Percentiles rank a stretch among this genome's conserved stretches.
These are phyloP conservation scores for Bos javanicus DNA, from an alignment of 2,113 vertebrate species.

Conservation along the genomic window DNA sequence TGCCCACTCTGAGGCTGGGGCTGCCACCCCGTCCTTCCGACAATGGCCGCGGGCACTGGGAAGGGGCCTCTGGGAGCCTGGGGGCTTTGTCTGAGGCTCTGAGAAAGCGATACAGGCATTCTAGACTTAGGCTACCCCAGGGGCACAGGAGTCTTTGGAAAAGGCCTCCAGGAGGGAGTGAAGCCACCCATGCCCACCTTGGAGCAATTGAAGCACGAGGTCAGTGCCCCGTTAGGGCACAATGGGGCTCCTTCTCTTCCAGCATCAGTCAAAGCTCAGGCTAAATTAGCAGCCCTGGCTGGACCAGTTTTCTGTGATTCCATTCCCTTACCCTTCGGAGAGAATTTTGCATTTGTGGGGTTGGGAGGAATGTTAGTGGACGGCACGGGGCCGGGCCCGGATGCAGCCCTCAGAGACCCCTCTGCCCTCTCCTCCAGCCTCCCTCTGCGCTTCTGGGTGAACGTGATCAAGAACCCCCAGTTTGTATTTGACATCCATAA, in stretches of 20 bases:
- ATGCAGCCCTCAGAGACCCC: fast-evolving
- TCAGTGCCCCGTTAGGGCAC: background rate
- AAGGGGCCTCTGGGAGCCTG: background rate
- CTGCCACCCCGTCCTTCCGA: background rate
- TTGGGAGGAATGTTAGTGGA: too few species aligned
- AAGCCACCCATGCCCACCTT: background rate
- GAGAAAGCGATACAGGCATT: constrained; percentile 7
- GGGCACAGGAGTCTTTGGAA: background rate
- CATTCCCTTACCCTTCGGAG: background rate
- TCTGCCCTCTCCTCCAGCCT: constrained; percentile 82
- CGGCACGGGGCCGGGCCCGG: fast-evolving
- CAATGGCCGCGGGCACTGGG: background rate
- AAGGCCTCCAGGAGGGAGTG: background rate
- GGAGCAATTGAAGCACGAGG: background rate
- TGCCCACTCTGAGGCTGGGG: background rate
- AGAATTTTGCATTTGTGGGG: too few species aligned
- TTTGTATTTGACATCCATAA: constrained; percentile 99
- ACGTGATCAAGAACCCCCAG: constrained; percentile 99
- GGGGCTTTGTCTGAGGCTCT: constrained; percentile 37
- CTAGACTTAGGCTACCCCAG: background rate
- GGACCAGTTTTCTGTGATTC: background rate
- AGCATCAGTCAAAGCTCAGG: background rate
- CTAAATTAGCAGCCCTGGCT: background rate
- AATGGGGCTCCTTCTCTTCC: background rate
- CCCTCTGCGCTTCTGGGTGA: constrained; percentile 98